Evolutionary conservation across 2,888 invertebrate species (phyloP).

Genomic region (Drosophila mercatorum): DNA sequence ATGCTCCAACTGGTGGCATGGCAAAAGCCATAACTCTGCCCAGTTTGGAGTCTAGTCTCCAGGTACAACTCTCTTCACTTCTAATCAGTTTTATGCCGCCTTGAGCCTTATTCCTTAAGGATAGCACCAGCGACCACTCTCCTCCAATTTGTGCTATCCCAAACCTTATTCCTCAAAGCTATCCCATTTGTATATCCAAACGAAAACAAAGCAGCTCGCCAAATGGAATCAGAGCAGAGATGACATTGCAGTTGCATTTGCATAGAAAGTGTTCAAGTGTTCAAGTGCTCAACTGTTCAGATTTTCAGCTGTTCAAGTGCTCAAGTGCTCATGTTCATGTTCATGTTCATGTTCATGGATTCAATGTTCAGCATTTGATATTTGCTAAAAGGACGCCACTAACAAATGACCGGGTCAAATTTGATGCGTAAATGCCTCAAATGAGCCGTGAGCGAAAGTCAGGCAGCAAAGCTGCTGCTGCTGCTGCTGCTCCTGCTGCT

Average conservation of each 20-base stretch:
- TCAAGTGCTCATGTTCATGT: too few species aligned
- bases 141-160: too few species aligned
- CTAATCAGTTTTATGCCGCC: too few species aligned
- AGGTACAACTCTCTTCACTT: too few species aligned
- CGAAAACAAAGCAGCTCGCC: not conserved
- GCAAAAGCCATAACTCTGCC: too few species aligned
- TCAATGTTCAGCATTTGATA: conserved; percentile 8
- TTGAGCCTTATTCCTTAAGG: too few species aligned
- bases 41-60: too few species aligned
- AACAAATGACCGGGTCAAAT: conserved; percentile 13
- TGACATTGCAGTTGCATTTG: conserved; percentile 9
- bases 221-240: not conserved
- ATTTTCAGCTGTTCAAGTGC: not conserved
- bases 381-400: conserved; percentile 12
- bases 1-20: too few species aligned
- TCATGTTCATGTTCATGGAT: not conserved
- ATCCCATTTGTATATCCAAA: not conserved
- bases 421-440: conserved; percentile 17
- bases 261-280: conserved; percentile 2
- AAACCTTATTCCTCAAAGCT: not conserved
- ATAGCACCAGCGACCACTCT: too few species aligned
- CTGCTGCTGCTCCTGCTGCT: conserved; percentile 17
- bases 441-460: conserved; percentile 16
- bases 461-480: conserved; percentile 9
- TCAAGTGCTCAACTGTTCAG: not conserved